These are phyloP conservation scores for Craterocephalus amniculus DNA, from an alignment of 2,797 vertebrate species.

Conservation along the genomic window DNA sequence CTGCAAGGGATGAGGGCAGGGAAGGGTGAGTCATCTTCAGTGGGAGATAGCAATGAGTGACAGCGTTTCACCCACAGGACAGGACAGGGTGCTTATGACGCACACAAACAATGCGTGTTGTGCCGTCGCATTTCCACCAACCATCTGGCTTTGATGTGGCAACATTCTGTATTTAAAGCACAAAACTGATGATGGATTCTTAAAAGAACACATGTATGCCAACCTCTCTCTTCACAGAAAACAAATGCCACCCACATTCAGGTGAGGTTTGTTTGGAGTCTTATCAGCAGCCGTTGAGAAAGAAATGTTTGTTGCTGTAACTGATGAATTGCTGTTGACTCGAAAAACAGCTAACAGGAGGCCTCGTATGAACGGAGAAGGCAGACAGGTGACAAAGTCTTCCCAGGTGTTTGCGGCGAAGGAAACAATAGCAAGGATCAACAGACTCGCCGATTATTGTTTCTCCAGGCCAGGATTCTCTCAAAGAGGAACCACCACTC, in stretches of 20 bases:
- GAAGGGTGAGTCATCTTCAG: slow-evolving; percentile 69
- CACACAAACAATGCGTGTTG: slow-evolving; percentile 17
- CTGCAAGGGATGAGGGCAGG: slow-evolving; percentile 27
- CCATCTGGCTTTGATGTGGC: background rate
- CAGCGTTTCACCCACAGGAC: slow-evolving; percentile 55
- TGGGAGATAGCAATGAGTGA: slow-evolving; percentile 38
- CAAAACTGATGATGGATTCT: background rate
- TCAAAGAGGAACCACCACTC: slow-evolving; percentile 51
- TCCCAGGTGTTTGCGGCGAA: slow-evolving; percentile 33
- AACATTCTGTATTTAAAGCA: slow-evolving; percentile 7
- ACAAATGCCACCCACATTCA: slow-evolving; percentile 26
- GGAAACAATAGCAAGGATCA: slow-evolving; percentile 50
- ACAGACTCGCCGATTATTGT: slow-evolving; percentile 47
- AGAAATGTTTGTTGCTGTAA: slow-evolving; percentile 29
- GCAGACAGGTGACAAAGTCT: slow-evolving; percentile 48
- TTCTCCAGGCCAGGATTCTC: slow-evolving; percentile 40
- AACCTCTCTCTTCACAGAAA: slow-evolving; percentile 5
- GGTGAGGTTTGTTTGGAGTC: slow-evolving; percentile 54
- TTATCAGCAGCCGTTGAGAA: slow-evolving; percentile 31
- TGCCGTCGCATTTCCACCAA: background rate
- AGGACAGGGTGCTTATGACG: slow-evolving; percentile 33
- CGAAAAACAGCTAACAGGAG: slow-evolving; percentile 12
- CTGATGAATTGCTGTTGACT: slow-evolving; percentile 40
- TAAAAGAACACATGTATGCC: background rate
- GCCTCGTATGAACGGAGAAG: slow-evolving; percentile 31